Evolutionary conservation across 2,888 invertebrate species (phyloP), one percentile per base, ranked within the genome.

Genomic region (Nowickia ferox): DNA sequence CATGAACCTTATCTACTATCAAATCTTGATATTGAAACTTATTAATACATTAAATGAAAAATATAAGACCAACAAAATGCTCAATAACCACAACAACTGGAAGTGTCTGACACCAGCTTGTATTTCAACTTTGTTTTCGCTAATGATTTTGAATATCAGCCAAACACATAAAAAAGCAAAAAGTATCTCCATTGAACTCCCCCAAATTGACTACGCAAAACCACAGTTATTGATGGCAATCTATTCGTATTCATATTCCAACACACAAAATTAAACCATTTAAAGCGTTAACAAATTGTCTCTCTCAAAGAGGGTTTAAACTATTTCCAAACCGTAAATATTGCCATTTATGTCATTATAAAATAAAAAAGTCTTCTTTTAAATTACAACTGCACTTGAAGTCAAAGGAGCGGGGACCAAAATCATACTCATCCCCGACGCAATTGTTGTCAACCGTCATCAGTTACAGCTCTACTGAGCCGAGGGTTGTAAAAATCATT

Each of bases 401-500:
- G 19, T 59, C n/a, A 71, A 51, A 11, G 9, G 3, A 51, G 44
- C n/a, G 51, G 44, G 51, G 38, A 30, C 42, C 22, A 46, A 53
- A 17, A 53, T 22, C 15, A 75, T 78, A 65, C 65, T 63, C 81
- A 69, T 74, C 90, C 89, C 89, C 88, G 1, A 40, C 22, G 22
- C 8, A 71, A 40, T 46, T 77, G 22, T 77, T 63, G 90, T 90
- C 89, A 46, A 30, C 71, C 69, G 65, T 74, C 90, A 90, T 91
- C 89, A 90, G 89, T 90, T 89, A 89, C 87, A 88, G 87, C 75
- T 84, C 87, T 87, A 87, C 87, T 86, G 79, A 81, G 75, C 88
- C 83, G 90, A 89, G 89, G 89, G 88, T 89, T 88, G 88, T 87
- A 84, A 79, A 90, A 90, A 90, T 91, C 90, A 91, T 91, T 91